Base-by-base conservation (phyloP, 1,140 invertebrate genomes). In the Lithobius niger region DNA sequence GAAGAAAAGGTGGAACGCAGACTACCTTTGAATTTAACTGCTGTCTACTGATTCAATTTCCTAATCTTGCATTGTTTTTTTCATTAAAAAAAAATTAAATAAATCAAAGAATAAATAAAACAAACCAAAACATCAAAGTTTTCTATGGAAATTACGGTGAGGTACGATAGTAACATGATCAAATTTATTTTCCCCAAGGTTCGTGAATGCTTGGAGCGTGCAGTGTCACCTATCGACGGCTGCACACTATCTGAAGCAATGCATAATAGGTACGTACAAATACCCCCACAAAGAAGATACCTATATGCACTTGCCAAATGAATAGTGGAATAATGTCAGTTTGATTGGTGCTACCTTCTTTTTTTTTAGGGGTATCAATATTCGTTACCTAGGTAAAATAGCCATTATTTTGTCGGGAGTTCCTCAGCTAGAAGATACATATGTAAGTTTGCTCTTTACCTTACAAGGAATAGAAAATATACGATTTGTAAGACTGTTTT, bases 161-260 rank as follows among this genome's bases (percentile, higher is more conserved):
- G n/a, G n/a, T n/a, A n/a, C n/a, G n/a, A n/a, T n/a, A n/a, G n/a
- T n/a, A n/a, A n/a, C n/a, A n/a, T n/a, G n/a, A n/a, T n/a, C n/a
- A n/a, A n/a, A n/a, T n/a, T n/a, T n/a, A n/a, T n/a, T n/a, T n/a
- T n/a, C n/a, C n/a, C n/a, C n/a, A 22, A 16, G 86, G 83, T 96
- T 49, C 80, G 86, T 55, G 93, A 97, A 65, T 93, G 89, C 64
- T 72, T 92, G 61, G 88, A 96, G 67, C 92, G 97, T 67, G 82
- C 85, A 2, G 81, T 86, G 6, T 86, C 90, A 13, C 89, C 92
- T 2, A 91, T 97, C 79, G 95, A 99, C 75, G 95, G 95, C 21
- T 75, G 77, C 21, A 93, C 88, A n/a, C 74, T 98, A n/a, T 82
- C 88, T 1, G 92, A 97, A 69, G 83, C 88, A 1, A 74, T 98